Base-by-base conservation (phyloP, 2,888 invertebrate genomes). In the Metacarcinus magister region DNA sequence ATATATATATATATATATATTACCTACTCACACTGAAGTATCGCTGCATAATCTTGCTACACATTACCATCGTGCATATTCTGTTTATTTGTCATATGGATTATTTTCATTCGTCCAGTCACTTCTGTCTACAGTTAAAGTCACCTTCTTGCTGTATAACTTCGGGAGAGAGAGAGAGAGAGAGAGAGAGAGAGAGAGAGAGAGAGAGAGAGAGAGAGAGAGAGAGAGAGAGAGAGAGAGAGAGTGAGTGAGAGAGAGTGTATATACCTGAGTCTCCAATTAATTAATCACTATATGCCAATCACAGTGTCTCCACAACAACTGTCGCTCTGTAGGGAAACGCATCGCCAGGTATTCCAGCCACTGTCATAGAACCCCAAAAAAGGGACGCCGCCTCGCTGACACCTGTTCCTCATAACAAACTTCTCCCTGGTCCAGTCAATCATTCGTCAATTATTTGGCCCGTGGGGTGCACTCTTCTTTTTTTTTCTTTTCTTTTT, bases 251-350 rank as follows among this genome's bases (percentile, higher is more conserved):
- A 32, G 32, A 32, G 32, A 32, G 82, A 82, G 32, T 13, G 32
- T 32, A 32, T 10, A 32, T 8, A 32, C 32, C 28, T 5, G 67
- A 67, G 67, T n/a, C n/a, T 5, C 67, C n/a, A 23, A 19, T 67
- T n/a, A 23, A 67, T 67, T 67, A 67, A 67, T 67, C 67, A 67
- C 67, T n/a, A 67, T 4, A n/a, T 67, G 67, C 23, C 67, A 67
- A 67, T 67, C 67, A 67, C 67, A n/a, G n/a, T n/a, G 4, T 67
- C 67, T 67, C 67, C 67, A 67, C 67, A 67, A n/a, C 67, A 67
- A n/a, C 19, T 67, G 67, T 23, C n/a, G n/a, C 67, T 23, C 7
- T n/a, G 67, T 67, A 67, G 67, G 67, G 67, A 23, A 5, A 67
- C 23, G 19, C 67, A 67, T n/a, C 19, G 5, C n/a, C 16, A 3